Conservation (phyloP, 1,140 invertebrate species). For the Brachionus plicatilis region DNA sequence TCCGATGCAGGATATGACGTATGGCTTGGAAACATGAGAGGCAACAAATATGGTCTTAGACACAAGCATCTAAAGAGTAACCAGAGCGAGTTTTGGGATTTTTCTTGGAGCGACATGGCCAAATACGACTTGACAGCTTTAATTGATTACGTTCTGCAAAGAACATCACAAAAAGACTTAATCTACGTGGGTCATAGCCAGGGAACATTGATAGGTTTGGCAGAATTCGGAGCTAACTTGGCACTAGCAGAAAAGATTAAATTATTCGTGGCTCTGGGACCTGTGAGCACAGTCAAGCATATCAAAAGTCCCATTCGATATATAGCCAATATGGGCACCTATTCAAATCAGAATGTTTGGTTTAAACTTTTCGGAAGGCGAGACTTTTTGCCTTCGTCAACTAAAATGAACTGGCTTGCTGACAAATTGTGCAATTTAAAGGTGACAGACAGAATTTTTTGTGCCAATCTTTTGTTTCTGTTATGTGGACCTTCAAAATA, state of each 20-base stretch:
- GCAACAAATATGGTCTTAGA: conserved; percentile 61
- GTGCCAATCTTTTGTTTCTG: conserved; percentile 47
- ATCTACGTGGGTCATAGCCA: conserved; percentile 69
- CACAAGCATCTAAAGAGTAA: conserved; percentile 57
- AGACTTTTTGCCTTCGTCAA: conserved; percentile 45
- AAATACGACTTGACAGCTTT: conserved; percentile 66
- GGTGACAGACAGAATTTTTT: conserved; percentile 41
- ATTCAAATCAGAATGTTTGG: conserved; percentile 41
- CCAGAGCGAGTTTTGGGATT: conserved; percentile 65
- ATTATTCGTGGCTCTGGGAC: conserved; percentile 64
- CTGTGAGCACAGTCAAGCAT: conserved; percentile 66
- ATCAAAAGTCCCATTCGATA: conserved; percentile 63
- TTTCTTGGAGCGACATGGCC: conserved; percentile 72
- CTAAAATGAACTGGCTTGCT: conserved; percentile 43
- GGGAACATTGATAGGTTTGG: conserved; percentile 60
- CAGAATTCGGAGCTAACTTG: conserved; percentile 47
- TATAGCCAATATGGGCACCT: conserved; percentile 42
- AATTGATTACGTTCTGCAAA: conserved; percentile 63
- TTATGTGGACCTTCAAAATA: conserved; percentile 44
- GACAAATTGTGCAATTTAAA: conserved; percentile 42
- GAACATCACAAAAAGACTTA: conserved; percentile 58
- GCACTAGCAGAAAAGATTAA: conserved; percentile 44
- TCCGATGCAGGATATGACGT: conserved; percentile 69
- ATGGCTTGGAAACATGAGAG: conserved; percentile 66
- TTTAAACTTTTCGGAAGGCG: conserved; percentile 45